A percentile compares a stretch with the other conserved stretches of the same genome.
These are phyloP conservation scores for Bombus confusus DNA, from an alignment of 1,140 invertebrate species.

Conservation along the genomic window DNA sequence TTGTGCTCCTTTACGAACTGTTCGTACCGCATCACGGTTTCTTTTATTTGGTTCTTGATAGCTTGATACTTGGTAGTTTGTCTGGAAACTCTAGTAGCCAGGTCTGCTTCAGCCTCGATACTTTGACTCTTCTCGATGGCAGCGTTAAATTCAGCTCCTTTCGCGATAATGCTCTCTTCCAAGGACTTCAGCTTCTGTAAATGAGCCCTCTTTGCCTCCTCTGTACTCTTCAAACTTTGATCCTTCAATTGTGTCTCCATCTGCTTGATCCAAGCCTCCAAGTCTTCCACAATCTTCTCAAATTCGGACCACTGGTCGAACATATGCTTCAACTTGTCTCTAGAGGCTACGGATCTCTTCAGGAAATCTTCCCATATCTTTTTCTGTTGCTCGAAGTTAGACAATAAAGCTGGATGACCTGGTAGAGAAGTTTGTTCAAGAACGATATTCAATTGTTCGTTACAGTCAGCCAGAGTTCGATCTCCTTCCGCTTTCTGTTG, in stretches of 20 bases:
- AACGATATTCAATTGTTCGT: constrained; percentile 88
- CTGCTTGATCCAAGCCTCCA: constrained; percentile 92
- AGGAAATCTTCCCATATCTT: constrained; percentile 91
- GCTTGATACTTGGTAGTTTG: constrained; percentile 92
- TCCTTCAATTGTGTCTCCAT: constrained; percentile 94
- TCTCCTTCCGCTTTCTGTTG: constrained; percentile 89
- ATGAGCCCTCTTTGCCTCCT: constrained; percentile 91
- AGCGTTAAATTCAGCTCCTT: constrained; percentile 88
- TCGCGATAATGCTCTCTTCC: constrained; percentile 88
- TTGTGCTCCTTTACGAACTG: constrained; percentile 93
- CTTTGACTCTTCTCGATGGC: constrained; percentile 88
- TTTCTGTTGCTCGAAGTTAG: constrained; percentile 89
- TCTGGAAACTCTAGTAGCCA: constrained; percentile 90
- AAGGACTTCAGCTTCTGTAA: constrained; percentile 90
- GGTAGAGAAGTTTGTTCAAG: constrained; percentile 89
- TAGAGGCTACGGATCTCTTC: constrained; percentile 86
- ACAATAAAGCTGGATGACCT: constrained; percentile 89
- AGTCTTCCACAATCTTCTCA: constrained; percentile 88
- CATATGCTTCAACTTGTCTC: constrained; percentile 87
- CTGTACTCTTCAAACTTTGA: constrained; percentile 93
- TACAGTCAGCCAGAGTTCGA: constrained; percentile 87
- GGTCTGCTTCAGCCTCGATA: constrained; percentile 86
- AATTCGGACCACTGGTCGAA: constrained; percentile 91
- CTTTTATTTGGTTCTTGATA: constrained; percentile 91
- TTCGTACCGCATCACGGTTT: constrained; percentile 90